A percentile compares a stretch with the other conserved stretches of the same genome.
These are phyloP conservation scores for Erebia aethiops DNA, from an alignment of 2,888 invertebrate species.

Conservation along the genomic window DNA sequence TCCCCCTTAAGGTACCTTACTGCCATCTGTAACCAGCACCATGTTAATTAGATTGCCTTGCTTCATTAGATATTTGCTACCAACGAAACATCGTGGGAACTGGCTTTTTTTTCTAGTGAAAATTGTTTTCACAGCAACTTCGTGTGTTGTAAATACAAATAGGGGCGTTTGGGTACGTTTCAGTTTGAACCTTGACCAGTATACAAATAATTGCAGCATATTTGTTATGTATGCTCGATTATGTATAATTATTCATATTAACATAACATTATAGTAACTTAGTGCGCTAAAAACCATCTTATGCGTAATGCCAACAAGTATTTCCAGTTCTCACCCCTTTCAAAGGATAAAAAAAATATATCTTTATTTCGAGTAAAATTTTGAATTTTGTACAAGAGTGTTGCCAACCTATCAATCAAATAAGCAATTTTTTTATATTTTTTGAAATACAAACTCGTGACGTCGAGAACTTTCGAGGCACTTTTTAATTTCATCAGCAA, in stretches of 20 bases:
- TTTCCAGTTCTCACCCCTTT: too few relatives aligned
- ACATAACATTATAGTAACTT: neutral
- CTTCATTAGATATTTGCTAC: slow-evolving; percentile 34
- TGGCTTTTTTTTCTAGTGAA: slow-evolving; percentile 7
- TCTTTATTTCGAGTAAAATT: too few relatives aligned
- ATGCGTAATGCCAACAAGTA: neutral
- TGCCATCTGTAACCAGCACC: slow-evolving; percentile 18
- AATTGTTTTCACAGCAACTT: slow-evolving; percentile 5
- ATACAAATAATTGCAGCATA: neutral
- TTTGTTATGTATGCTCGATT: too few relatives aligned
- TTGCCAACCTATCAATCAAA: too few relatives aligned
- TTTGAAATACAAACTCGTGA: too few relatives aligned
- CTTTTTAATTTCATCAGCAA: too few relatives aligned
- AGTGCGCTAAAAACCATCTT: neutral
- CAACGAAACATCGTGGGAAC: slow-evolving; percentile 39
- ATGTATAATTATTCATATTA: too few relatives aligned
- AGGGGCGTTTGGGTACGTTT: neutral
- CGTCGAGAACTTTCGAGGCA: too few relatives aligned
- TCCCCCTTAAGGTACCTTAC: slow-evolving; percentile 28
- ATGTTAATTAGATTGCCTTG: slow-evolving; percentile 38
- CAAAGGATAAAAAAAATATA: too few relatives aligned
- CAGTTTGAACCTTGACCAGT: neutral
- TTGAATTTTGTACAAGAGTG: too few relatives aligned
- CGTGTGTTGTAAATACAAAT: neutral
- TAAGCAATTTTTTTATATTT: too few relatives aligned